Percentiles rank a stretch among this genome's conserved stretches.
Conservation (phyloP, 2,888 invertebrate species). For the Athalia circularis region DNA sequence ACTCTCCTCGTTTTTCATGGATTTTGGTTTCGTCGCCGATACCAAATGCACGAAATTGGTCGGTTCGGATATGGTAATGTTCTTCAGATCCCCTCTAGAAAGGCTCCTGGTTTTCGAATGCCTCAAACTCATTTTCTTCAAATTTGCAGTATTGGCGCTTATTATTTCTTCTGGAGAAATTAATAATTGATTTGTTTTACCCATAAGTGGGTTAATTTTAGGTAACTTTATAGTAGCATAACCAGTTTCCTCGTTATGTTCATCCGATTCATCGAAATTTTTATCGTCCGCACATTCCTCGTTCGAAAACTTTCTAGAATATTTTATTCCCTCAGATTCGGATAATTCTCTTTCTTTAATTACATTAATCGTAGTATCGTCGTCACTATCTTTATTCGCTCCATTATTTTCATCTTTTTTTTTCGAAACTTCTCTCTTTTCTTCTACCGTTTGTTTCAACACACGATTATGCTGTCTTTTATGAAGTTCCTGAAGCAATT, state of each 20-base stretch:
- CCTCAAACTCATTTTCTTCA: not conserved
- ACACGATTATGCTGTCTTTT: not conserved
- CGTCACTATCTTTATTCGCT: too few relatives aligned
- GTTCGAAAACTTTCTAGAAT: slow-evolving; percentile 28
- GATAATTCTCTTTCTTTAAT: not conserved
- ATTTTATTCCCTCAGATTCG: not conserved
- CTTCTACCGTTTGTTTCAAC: too few relatives aligned
- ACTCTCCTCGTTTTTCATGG: slow-evolving; percentile 47
- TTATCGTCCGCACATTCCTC: slow-evolving; percentile 17
- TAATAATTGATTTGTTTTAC: too few relatives aligned
- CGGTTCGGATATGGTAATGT: slow-evolving; percentile 64
- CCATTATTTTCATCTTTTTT: too few relatives aligned
- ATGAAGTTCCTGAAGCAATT: slow-evolving; percentile 32
- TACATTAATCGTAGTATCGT: too few relatives aligned
- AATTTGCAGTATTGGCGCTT: not conserved
- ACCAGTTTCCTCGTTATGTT: slow-evolving; percentile 23
- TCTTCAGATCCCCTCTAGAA: slow-evolving; percentile 59
- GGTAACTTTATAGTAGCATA: slow-evolving; percentile 21
- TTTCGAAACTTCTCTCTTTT: too few relatives aligned
- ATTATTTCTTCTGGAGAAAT: not conserved
- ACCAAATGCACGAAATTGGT: slow-evolving; percentile 69
- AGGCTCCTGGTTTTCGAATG: slow-evolving; percentile 50
- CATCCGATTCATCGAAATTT: not conserved
- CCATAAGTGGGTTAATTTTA: slow-evolving; percentile 25
- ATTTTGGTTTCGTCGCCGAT: slow-evolving; percentile 63